Evolutionary conservation across 2,797 vertebrate genomes (phyloP).

Genomic region (Atherinosoma microstoma): DNA sequence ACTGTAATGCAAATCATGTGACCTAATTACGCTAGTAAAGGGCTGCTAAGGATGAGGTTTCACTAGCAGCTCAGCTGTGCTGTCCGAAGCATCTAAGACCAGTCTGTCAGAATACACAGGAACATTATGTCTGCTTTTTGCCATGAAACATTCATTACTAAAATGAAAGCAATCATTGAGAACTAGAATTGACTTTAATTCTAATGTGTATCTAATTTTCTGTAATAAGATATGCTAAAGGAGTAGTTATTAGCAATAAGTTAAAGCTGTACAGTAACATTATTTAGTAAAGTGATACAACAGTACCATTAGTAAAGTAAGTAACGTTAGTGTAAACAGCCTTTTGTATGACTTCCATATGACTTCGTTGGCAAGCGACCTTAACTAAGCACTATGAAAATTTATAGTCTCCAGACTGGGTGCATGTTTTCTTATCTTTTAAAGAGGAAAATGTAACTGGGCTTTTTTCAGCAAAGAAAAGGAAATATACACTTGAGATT

Average conservation of each 20-base stretch:
- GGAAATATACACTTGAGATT: conserved; percentile 81
- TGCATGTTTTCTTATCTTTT: conserved; percentile 63
- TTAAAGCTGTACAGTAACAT: neutral
- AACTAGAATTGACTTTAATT: neutral
- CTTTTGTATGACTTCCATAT: neutral
- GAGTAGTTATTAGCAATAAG: neutral
- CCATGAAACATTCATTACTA: neutral
- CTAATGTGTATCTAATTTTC: neutral
- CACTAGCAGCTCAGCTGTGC: conserved; percentile 42
- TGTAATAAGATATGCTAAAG: neutral
- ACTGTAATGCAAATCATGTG: conserved; percentile 75
- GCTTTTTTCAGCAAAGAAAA: conserved; percentile 58
- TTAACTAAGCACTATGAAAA: conserved; percentile 28
- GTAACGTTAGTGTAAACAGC: neutral
- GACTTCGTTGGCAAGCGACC: neutral
- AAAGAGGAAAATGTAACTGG: conserved; percentile 70
- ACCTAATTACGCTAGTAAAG: conserved; percentile 73
- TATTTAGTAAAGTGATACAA: conserved; percentile 3
- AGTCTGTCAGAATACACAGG: conserved; percentile 7
- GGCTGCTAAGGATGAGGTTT: conserved; percentile 70
- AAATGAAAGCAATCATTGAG: neutral
- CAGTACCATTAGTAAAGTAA: neutral
- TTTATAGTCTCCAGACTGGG: conserved; percentile 47
- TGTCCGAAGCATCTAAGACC: conserved; percentile 26
- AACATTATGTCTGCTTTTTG: neutral